Conservation (phyloP, 1,140 invertebrate genomes). For the Drepana arcuata region DNA sequence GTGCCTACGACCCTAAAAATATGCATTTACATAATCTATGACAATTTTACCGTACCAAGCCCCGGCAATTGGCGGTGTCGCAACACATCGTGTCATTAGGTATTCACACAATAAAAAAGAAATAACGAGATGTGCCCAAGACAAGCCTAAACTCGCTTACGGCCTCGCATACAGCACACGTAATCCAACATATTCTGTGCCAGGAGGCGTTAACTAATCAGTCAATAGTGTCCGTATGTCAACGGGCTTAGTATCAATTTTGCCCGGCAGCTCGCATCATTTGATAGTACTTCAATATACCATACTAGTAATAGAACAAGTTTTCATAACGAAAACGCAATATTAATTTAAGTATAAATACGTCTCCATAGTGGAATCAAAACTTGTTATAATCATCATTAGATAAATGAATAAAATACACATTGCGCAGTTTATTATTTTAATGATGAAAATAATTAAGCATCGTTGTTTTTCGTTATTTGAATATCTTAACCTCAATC, state of each 20-base stretch:
- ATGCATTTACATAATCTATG: constrained; percentile 32
- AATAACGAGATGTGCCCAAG: constrained; percentile 57
- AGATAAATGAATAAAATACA: not conserved
- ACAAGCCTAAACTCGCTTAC: constrained; percentile 12
- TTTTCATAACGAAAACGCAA: not conserved
- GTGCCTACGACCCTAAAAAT: not conserved
- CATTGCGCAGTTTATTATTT: not conserved
- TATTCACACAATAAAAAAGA: constrained; percentile 67
- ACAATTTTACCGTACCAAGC: constrained; percentile 41
- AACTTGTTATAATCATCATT: not conserved
- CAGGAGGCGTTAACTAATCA: not conserved
- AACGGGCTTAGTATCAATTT: not conserved
- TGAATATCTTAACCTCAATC: not conserved
- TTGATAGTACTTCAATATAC: not conserved
- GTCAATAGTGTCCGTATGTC: not conserved
- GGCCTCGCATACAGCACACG: constrained; percentile 7
- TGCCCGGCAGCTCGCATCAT: not conserved
- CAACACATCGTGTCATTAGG: constrained; percentile 45
- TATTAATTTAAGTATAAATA: not conserved
- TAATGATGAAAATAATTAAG: not conserved
- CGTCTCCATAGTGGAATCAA: not conserved
- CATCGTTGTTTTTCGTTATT: not conserved
- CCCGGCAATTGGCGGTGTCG: constrained; percentile 58
- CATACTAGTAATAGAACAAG: not conserved
- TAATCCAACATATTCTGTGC: constrained; percentile 1